Percentiles rank a stretch among this genome's conserved stretches.
These are phyloP conservation scores for Alligator mississippiensis DNA, from an alignment of 2,113 vertebrate genomes.

Conservation along the genomic window DNA sequence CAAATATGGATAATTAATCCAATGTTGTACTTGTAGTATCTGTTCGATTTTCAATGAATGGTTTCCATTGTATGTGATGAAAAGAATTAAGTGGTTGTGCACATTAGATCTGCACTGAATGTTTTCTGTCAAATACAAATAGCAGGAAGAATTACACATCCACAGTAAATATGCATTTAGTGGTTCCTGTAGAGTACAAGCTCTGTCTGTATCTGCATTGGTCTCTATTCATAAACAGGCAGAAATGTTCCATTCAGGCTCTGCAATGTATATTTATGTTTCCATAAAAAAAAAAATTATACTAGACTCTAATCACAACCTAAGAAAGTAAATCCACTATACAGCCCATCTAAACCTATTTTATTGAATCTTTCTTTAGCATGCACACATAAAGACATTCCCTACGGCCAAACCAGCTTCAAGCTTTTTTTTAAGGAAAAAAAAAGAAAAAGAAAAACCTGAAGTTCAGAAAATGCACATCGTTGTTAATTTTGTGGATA, in stretches of 20 bases:
- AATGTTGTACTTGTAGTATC: neutral
- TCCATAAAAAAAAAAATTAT: neutral
- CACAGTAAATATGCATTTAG: neutral
- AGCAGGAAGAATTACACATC: neutral
- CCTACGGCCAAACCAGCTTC: neutral
- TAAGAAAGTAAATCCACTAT: neutral
- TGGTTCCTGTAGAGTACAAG: neutral
- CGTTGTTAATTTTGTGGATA: neutral
- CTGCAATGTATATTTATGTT: neutral
- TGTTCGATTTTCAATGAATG: neutral
- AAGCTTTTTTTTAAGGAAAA: neutral
- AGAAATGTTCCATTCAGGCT: neutral
- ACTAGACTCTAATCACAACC: neutral
- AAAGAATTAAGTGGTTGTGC: neutral
- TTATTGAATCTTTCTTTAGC: neutral
- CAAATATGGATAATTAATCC: neutral
- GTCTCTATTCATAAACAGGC: neutral
- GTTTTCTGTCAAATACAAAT: neutral
- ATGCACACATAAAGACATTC: neutral
- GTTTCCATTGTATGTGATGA: neutral
- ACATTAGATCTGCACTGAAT: neutral
- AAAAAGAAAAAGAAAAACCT: neutral
- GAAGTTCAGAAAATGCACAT: neutral
- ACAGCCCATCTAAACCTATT: neutral
- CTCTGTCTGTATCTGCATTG: neutral